Percentiles rank a stretch among this genome's conserved stretches.
Evolutionary conservation across 2,888 invertebrate species (phyloP).

Genomic region (Oligia latruncula): DNA sequence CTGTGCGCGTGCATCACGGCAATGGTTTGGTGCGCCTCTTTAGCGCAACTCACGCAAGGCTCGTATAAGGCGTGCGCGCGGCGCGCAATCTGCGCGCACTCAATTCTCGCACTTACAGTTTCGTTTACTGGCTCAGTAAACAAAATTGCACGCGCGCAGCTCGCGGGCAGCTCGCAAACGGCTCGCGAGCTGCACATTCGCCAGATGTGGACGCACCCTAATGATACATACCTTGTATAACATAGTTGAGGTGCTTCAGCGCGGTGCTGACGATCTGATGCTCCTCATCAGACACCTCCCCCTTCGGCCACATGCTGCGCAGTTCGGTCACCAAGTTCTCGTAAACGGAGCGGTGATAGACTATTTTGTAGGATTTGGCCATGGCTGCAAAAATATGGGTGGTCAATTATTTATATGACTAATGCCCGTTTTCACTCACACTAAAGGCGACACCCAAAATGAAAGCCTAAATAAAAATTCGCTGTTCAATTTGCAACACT

Average conservation of each 20-base stretch:
- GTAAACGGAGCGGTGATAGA: conserved; percentile 75
- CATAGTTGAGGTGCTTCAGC: conserved; percentile 70
- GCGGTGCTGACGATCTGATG: conserved; percentile 72
- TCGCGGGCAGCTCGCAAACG: too few species aligned
- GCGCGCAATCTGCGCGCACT: too few species aligned
- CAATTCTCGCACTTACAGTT: too few species aligned
- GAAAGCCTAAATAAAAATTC: neutral
- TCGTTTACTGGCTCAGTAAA: too few species aligned
- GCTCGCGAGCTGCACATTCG: too few species aligned
- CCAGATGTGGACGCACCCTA: neutral
- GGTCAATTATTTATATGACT: neutral
- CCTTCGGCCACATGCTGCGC: conserved; percentile 80
- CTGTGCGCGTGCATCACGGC: too few species aligned
- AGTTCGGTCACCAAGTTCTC: conserved; percentile 71
- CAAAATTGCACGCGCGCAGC: too few species aligned
- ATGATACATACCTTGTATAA: conserved; percentile 72
- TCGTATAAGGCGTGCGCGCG: too few species aligned
- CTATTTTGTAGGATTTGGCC: conserved; percentile 81
- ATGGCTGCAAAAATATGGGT: conserved; percentile 68
- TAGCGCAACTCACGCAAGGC: too few species aligned
- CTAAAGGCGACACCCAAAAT: neutral
- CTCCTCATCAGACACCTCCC: conserved; percentile 75
- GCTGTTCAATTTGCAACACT: neutral
- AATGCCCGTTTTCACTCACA: neutral
- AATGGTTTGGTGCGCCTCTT: too few species aligned